Evolutionary conservation across 1,140 invertebrate species (phyloP).

Genomic region (silkworm (Bombyx mori)): ASM3026992v2 NC_085124.1:15383001-15383500

Average conservation of each 20-base stretch:
- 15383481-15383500: too few species aligned
- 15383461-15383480: too few species aligned
- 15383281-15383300: not conserved
- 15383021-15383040: too few species aligned
- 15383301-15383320: too few species aligned
- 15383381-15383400: not conserved
- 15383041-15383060: too few species aligned
- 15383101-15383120: conserved; percentile 6
- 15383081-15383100: conserved; percentile 1
- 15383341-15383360: not conserved
- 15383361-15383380: not conserved
- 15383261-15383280: conserved; percentile 3
- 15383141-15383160: conserved; percentile 24
- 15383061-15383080: not conserved
- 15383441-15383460: too few species aligned
- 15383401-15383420: too few species aligned
- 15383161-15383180: conserved; percentile 31
- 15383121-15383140: conserved; percentile 13
- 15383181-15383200: conserved; percentile 18
- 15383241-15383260: conserved; percentile 1
- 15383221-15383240: conserved; percentile 15
- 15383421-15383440: too few species aligned
- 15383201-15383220: conserved; percentile 7
- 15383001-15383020: too few species aligned
- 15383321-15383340: not conserved